Percentiles rank a stretch among this genome's conserved stretches.
Evolutionary conservation across 2,888 invertebrate species (phyloP).

Genomic region (Mycalesis mineus): DNA sequence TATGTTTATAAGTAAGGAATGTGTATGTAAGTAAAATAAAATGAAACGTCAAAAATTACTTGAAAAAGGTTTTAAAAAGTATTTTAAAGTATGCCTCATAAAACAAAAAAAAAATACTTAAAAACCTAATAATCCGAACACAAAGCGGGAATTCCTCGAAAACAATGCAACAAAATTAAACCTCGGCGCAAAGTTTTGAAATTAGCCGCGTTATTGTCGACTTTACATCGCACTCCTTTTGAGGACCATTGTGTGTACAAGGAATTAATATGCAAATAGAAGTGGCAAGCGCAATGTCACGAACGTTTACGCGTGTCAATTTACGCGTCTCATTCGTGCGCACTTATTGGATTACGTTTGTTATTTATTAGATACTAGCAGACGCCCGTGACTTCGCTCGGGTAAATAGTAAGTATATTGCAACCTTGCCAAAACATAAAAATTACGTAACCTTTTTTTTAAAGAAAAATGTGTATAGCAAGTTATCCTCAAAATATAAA

Average conservation of each 20-base stretch:
- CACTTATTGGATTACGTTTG: not conserved
- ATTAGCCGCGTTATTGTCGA: constrained; percentile 35
- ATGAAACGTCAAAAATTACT: too few relatives aligned
- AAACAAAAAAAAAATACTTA: not conserved
- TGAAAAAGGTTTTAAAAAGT: not conserved
- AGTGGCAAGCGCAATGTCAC: constrained; percentile 10
- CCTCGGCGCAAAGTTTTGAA: constrained; percentile 29
- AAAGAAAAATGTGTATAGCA: too few relatives aligned
- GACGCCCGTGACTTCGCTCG: too few relatives aligned
- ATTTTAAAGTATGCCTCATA: not conserved
- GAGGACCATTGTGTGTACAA: constrained; percentile 22
- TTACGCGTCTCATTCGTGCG: not conserved
- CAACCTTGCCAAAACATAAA: too few relatives aligned
- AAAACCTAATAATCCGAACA: constrained; percentile 11
- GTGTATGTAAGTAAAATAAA: too few relatives aligned
- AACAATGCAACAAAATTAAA: constrained; percentile 31
- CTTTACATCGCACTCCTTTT: constrained; percentile 29
- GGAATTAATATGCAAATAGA: constrained; percentile 32
- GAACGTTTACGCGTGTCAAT: constrained; percentile 1
- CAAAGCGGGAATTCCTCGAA: constrained; percentile 12
- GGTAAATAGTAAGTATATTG: too few relatives aligned
- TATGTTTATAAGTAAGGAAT: too few relatives aligned
- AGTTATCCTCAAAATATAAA: too few relatives aligned
- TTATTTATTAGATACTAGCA: not conserved
- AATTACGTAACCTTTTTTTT: too few relatives aligned